Evolutionary conservation across 2,888 invertebrate species (phyloP).

Genomic region (Marasmarcha lunaedactyla): DNA sequence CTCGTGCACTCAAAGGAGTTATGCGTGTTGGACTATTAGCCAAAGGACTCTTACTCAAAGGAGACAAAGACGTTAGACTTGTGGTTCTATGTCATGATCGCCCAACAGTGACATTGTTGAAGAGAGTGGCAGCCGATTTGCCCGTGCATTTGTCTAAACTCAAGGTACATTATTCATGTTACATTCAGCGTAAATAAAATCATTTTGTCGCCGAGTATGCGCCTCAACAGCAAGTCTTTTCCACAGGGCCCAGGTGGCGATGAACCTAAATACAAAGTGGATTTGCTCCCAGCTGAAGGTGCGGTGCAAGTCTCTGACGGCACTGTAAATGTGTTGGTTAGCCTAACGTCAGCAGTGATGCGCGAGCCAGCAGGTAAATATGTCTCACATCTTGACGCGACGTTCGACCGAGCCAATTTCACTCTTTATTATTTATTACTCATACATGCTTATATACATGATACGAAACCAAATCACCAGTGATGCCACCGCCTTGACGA

Average conservation of each 20-base stretch:
- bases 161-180: slow-evolving; percentile 36
- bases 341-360: slow-evolving; percentile 93
- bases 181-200: not conserved
- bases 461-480: not conserved
- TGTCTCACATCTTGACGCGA: slow-evolving; percentile 14
- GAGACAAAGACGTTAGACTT: slow-evolving; percentile 90
- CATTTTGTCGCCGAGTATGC: not conserved
- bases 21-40: slow-evolving; percentile 91
- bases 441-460: not conserved
- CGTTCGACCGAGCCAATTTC: slow-evolving; percentile 43
- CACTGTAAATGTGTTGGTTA: slow-evolving; percentile 84
- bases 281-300: slow-evolving; percentile 86
- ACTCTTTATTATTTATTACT: slow-evolving; percentile 13
- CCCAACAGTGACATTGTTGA: slow-evolving; percentile 88
- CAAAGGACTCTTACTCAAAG: slow-evolving; percentile 85
- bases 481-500: not conserved
- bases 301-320: slow-evolving; percentile 87
- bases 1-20: slow-evolving; percentile 90
- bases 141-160: slow-evolving; percentile 80
- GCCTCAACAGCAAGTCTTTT: not conserved
- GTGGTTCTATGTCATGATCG: slow-evolving; percentile 96
- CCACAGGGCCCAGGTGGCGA: slow-evolving; percentile 39
- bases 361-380: slow-evolving; percentile 76
- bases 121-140: slow-evolving; percentile 87
- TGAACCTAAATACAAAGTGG: slow-evolving; percentile 80